Percentiles rank a stretch among this genome's conserved stretches.
These are phyloP conservation scores for Cygnus atratus DNA, from an alignment of 2,113 vertebrate genomes.

Conservation along the genomic window DNA sequence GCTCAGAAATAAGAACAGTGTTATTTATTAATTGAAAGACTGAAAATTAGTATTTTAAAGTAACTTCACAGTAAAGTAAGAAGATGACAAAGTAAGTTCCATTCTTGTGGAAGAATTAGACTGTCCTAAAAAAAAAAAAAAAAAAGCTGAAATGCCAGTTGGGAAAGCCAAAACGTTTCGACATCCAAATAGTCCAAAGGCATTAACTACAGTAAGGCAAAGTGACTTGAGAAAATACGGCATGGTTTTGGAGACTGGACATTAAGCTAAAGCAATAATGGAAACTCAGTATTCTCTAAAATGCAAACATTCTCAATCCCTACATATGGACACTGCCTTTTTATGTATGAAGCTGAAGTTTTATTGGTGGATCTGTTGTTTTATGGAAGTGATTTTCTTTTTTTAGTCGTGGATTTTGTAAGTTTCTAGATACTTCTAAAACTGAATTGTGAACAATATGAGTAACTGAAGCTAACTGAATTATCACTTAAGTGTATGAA, in stretches of 20 bases:
- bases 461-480: not conserved
- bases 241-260: not conserved
- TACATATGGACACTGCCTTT: not conserved
- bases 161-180: not conserved
- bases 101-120: not conserved
- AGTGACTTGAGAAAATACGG: not conserved
- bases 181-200: not conserved
- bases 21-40: not conserved
- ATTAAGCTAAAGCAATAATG: not conserved
- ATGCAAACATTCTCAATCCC: not conserved
- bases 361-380: not conserved
- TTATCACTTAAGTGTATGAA: not conserved
- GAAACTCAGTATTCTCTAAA: not conserved
- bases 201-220: not conserved
- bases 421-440: not conserved
- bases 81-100: not conserved
- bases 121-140: not conserved
- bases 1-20: not conserved
- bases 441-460: not conserved
- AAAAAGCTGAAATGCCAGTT: not conserved
- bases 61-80: not conserved
- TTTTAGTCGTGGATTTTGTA: not conserved
- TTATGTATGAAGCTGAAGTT: not conserved
- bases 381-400: not conserved
- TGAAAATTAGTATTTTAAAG: not conserved